Conservation (phyloP, 2,797 vertebrate species). For the Myoxocephalus aenaeus region DNA sequence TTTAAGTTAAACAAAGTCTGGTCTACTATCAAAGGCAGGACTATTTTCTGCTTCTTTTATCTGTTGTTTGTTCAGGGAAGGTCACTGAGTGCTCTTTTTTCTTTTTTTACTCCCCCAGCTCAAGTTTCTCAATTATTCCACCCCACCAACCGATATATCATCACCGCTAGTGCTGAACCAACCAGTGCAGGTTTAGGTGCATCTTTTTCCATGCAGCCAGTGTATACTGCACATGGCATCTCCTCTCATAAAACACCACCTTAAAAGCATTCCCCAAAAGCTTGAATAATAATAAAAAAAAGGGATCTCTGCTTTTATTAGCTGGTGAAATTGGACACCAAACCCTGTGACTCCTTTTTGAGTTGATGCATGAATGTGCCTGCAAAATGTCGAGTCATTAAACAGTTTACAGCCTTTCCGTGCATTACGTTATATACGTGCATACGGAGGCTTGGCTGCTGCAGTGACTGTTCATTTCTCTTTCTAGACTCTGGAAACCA, state of each 20-base stretch:
- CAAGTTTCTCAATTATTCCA: background rate
- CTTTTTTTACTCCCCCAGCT: slow-evolving; percentile 2
- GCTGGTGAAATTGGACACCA: background rate
- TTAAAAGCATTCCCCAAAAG: background rate
- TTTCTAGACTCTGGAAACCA: slow-evolving; percentile 32
- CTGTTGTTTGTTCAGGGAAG: slow-evolving; percentile 25
- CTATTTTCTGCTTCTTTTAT: slow-evolving; percentile 25
- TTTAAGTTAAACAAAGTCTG: slow-evolving; percentile 19
- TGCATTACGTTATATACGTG: background rate
- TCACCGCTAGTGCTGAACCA: background rate
- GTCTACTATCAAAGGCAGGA: background rate
- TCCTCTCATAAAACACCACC: background rate
- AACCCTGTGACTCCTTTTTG: background rate
- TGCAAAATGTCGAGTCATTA: background rate
- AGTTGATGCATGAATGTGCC: background rate
- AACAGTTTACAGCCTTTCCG: background rate
- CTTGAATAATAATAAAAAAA: background rate
- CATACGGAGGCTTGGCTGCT: background rate
- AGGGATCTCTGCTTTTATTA: background rate
- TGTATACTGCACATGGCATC: too few species aligned
- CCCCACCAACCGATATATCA: background rate
- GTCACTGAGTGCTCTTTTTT: slow-evolving; percentile 6
- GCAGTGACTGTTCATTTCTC: background rate
- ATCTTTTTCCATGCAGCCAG: too few species aligned
- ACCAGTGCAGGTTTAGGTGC: background rate